A percentile compares a stretch with the other conserved stretches of the same genome.
These are phyloP conservation scores for Papilio machaon DNA, from an alignment of 1,140 invertebrate genomes.

Conservation along the genomic window DNA sequence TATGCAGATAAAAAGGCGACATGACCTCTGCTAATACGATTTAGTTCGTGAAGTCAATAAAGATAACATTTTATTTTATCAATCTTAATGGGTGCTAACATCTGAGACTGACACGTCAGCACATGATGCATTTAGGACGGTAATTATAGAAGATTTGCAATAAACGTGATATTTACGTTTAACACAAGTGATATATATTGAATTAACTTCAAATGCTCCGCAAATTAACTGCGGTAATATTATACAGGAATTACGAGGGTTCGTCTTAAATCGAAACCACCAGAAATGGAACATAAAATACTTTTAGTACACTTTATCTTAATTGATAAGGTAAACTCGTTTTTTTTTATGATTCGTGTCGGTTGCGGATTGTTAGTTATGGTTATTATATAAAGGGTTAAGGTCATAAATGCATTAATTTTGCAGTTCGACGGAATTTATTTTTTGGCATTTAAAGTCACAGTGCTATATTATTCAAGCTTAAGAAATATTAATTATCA, in stretches of 20 bases:
- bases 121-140: conserved; percentile 27
- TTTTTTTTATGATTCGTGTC: neutral
- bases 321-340: conserved; percentile 2
- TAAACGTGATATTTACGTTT: neutral
- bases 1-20: conserved; percentile 13
- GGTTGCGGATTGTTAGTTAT: neutral
- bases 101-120: conserved; percentile 9
- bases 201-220: conserved; percentile 9
- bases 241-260: conserved; percentile 18
- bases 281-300: conserved; percentile 11
- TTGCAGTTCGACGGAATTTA: neutral
- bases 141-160: conserved; percentile 23
- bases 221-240: conserved; percentile 16
- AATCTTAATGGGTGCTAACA: conserved; percentile 21
- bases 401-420: neutral
- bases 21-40: conserved; percentile 3
- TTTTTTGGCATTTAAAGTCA: neutral
- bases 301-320: conserved; percentile 17
- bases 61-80: conserved; percentile 34
- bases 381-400: neutral
- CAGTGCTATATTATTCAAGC: neutral
- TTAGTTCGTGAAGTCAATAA: conserved; percentile 16
- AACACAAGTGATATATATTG: neutral
- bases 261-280: conserved; percentile 6
- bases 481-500: neutral